Evolutionary conservation across 2,888 invertebrate genomes (phyloP), one percentile per base, ranked within the genome.

Genomic region (Smittia aterrima): DNA sequence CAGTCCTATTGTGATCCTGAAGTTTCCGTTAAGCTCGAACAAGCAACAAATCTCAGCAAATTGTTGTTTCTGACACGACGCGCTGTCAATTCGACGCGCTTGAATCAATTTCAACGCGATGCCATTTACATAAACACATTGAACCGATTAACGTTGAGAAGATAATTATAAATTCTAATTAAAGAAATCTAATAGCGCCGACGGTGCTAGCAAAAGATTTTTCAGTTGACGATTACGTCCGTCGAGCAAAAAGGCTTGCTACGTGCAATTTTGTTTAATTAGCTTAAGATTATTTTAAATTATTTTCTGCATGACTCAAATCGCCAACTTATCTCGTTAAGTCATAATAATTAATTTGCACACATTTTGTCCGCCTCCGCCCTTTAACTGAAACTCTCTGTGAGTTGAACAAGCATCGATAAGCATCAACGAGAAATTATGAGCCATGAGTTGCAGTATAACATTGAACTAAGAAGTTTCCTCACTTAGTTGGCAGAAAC

Each of bases 121-220:
- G 47, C 47, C n/a, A 47, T 47, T 47, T 47, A 47, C 47, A 47
- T 47, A 47, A 47, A 47, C 16, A 47, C 47, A 47, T n/a, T n/a
- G n/a, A 47, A 16, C 47, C 47, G 47, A 47, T 47, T 16, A 47
- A 47, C 11, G 47, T 47, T n/a, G 2, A 6, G 47, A n/a, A n/a
- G 16, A 47, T 47, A 11, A 47, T 47, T 47, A 47, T 47, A 16
- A 47, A 47, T 47, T 47, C n/a, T 47, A 47, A 47, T 47, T 47
- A 47, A n/a, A 47, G 16, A 47, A 47, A 32, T 32, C 32, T 47
- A 47, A 47, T 47, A 47, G 11, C 16, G 47, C 47, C 47, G 16
- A 47, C 47, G 3, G 11, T n/a, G 11, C 47, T 38, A 4, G 16
- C 47, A 47, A 47, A 47, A 47, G 47, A n/a, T n/a, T 11, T 47